These are phyloP conservation scores for Punctoribates punctum DNA, from an alignment of 2,888 invertebrate species.

Conservation along the genomic window DNA sequence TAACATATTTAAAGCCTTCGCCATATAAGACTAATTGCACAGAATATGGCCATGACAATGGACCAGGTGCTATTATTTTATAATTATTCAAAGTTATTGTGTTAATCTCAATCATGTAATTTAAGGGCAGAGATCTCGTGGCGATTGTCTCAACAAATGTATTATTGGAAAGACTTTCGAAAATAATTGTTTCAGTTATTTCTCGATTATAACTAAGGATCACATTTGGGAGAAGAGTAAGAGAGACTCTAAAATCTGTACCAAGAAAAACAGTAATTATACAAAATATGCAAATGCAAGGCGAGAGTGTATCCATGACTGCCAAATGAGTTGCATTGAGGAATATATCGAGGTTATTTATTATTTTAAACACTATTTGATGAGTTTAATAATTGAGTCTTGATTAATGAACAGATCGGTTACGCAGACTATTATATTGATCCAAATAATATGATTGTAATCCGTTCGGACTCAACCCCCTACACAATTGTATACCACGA, in stretches of 20 bases:
- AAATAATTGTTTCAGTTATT: neutral
- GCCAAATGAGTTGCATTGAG: constrained; percentile 1
- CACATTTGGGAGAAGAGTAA: neutral
- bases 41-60: neutral
- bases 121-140: constrained; percentile 12
- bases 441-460: neutral
- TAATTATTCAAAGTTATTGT: too few species aligned
- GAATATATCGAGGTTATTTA: neutral
- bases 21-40: constrained; percentile 12
- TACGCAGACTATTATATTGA: neutral
- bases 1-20: neutral
- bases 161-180: neutral
- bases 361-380: too few species aligned
- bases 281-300: neutral
- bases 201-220: neutral
- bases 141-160: constrained; percentile 25
- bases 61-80: too few species aligned
- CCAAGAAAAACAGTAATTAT: neutral
- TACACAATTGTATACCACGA: neutral
- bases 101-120: neutral
- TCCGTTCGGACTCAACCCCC: neutral
- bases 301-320: neutral
- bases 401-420: neutral
- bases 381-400: too few species aligned
- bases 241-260: neutral